Conservation (phyloP, 92 coral and sea anemone genomes). For the Parazoanthus swiftii region DNA sequence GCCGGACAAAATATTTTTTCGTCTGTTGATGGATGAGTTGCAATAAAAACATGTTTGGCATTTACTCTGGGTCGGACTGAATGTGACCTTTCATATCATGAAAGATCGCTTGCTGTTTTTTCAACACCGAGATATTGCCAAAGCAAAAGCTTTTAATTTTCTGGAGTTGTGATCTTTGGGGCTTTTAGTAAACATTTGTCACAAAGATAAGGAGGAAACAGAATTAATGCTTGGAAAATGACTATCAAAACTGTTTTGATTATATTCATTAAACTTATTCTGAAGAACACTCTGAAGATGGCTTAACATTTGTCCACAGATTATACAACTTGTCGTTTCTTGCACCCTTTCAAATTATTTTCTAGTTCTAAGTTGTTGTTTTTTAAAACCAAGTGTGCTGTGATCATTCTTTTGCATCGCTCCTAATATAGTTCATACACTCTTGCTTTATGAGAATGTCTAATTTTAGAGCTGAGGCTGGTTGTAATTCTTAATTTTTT, state of each 20-base stretch:
- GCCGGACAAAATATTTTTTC: not conserved
- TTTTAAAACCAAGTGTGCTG: no score
- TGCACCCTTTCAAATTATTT: not conserved
- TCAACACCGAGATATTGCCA: not conserved
- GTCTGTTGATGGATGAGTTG: not conserved
- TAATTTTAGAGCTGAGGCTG: no score
- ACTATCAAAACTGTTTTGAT: conserved; percentile 1
- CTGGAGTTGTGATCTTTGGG: not conserved
- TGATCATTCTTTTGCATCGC: no score
- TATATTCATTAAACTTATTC: not conserved
- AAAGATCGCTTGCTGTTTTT: conserved; percentile 15
- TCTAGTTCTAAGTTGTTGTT: not conserved
- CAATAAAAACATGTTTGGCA: not conserved
- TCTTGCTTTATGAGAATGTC: no score
- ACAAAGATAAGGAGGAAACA: not conserved
- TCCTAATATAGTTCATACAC: no score
- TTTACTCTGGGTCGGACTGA: not conserved
- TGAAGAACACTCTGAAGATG: conserved; percentile 2
- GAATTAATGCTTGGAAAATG: conserved; percentile 11
- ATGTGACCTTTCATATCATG: conserved; percentile 25
- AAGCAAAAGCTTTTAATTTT: conserved; percentile 23
- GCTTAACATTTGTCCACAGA: not conserved
- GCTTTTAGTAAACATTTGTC: conserved; percentile 14
- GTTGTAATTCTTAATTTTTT: no score
- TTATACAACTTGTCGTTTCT: not conserved